Base-by-base conservation (phyloP, 2,797 vertebrate species). In the Alauda arvensis region DNA sequence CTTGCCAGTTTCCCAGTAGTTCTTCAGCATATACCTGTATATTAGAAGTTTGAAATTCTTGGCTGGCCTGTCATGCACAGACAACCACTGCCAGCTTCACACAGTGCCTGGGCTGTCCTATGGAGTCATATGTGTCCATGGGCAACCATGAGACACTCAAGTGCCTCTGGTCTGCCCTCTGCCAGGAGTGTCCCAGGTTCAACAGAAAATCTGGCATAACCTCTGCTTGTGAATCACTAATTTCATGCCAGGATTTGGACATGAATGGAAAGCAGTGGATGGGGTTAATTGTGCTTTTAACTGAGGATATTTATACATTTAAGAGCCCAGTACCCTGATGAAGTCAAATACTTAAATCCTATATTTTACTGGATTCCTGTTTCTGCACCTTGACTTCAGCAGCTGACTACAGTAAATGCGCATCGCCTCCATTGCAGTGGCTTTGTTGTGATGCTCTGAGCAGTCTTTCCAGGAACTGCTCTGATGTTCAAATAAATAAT, bases 401-500 rank as follows among this genome's bases (percentile, higher is more conserved):
- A 57, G 53, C 25, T 46, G 39, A 78, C 23, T 66, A 5, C 15
- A 61, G 23, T 55, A 89, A 78, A 81, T n/a, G 28, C 11, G n/a
- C 4, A 16, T 34, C 80, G 46, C 25, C 31, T 83, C 45, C 66
- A 10, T 33, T 24, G 13, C 37, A 52, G 25, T 25, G 42, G 23
- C 37, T 89, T 77, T 80, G 21, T 29, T 89, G 56, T 48, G 46
- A 63, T 70, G 63, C 8, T 76, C 39, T 45, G 37, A 15, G 26
- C 37, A 52, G 26, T 72, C 46, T 65, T 87, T 88, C 79, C 59
- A 67, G 53, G 76, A 86, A 67, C 48, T 53, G 31, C 53, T 69
- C 42, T 77, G 65, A 70, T 71, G 67, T 80, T 80, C 83, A 87
- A 87, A 91, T 85, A 89, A 83, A 78, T 63, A 85, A 60, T 69